phyloP scores from a whole-genome alignment of 2,797 vertebrate species.

The Tenualosa ilisha region DNA sequence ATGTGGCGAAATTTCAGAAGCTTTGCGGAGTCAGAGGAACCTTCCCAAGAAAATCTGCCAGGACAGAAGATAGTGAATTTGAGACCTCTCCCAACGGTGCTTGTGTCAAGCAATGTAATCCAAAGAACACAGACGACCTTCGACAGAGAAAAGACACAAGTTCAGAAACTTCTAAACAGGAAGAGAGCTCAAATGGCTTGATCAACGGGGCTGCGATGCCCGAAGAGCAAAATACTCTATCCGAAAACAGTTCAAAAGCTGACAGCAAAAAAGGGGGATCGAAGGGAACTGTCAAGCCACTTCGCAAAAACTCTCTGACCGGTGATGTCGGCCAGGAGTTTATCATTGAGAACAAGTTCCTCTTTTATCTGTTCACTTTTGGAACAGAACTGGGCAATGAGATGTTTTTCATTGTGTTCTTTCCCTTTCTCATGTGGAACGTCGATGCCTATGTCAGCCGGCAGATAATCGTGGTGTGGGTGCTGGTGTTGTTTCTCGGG shows the following conservation, averaged over 20 bases:
- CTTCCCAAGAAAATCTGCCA: conserved; percentile 58
- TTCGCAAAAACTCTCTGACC: conserved; percentile 91
- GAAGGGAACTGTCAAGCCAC: conserved; percentile 66
- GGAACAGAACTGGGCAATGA: conserved; percentile 98
- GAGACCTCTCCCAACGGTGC: conserved; percentile 46
- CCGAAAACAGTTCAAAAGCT: not conserved
- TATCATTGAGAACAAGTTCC: conserved; percentile 82
- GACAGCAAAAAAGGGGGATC: conserved; percentile 1
- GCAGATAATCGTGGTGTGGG: conserved; percentile 91
- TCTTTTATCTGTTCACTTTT: conserved; percentile 92
- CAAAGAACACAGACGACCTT: conserved; percentile 28
- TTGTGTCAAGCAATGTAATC: conserved; percentile 29
- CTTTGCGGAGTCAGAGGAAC: conserved; percentile 86
- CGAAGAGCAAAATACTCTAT: not conserved
- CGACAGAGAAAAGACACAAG: conserved; percentile 57
- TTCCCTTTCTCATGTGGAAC: conserved; percentile 96
- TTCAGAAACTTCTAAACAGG: conserved; percentile 2
- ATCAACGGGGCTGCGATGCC: conserved; percentile 47
- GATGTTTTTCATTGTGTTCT: conserved; percentile 97
- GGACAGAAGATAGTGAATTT: conserved; percentile 33
- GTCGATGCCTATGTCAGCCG: conserved; percentile 89
- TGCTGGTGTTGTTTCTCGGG: conserved; percentile 95
- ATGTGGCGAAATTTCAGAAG: conserved; percentile 88
- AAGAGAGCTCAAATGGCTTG: not conserved
- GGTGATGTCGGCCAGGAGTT: conserved; percentile 87